These are phyloP conservation scores for Nephrotoma appendiculata DNA, from an alignment of 2,888 invertebrate species.

Conservation along the genomic window DNA sequence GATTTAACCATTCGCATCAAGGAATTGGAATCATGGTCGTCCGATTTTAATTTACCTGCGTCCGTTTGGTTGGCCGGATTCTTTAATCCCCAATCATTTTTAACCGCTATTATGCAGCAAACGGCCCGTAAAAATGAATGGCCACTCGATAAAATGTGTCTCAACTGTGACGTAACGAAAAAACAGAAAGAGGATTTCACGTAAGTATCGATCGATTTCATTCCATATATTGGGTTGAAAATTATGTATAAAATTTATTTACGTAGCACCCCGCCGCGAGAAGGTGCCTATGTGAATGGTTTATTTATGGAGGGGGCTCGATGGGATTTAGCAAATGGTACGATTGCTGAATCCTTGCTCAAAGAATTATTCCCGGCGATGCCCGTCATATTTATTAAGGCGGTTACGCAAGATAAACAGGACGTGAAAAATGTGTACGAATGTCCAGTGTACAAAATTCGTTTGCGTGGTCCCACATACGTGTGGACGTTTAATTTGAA, in stretches of 20 bases:
- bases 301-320: slow-evolving; percentile 89
- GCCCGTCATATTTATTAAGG: slow-evolving; percentile 81
- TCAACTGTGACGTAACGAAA: slow-evolving; percentile 90
- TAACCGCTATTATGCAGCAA: slow-evolving; percentile 96
- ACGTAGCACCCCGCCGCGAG: slow-evolving; percentile 61
- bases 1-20: slow-evolving; percentile 67
- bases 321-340: slow-evolving; percentile 69
- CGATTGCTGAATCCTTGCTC: slow-evolving; percentile 67
- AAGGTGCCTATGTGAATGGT: slow-evolving; percentile 82
- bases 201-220: slow-evolving; percentile 28
- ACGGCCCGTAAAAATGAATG: slow-evolving; percentile 91
- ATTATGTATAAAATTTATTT: not conserved
- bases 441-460: slow-evolving; percentile 88
- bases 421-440: slow-evolving; percentile 78
- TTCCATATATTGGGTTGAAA: not conserved
- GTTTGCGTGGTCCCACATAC: slow-evolving; percentile 73
- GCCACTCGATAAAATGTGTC: slow-evolving; percentile 91
- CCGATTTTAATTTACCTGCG: slow-evolving; percentile 76
- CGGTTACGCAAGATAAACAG: slow-evolving; percentile 77
- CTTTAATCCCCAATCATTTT: slow-evolving; percentile 92
- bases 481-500: slow-evolving; percentile 92
- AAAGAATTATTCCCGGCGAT: slow-evolving; percentile 84
- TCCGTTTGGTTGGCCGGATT: slow-evolving; percentile 90
- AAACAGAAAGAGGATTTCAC: slow-evolving; percentile 71
- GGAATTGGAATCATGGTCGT: slow-evolving; percentile 76